Base-by-base conservation (phyloP, 2,113 vertebrate genomes). In the Salminus brasiliensis region DNA sequence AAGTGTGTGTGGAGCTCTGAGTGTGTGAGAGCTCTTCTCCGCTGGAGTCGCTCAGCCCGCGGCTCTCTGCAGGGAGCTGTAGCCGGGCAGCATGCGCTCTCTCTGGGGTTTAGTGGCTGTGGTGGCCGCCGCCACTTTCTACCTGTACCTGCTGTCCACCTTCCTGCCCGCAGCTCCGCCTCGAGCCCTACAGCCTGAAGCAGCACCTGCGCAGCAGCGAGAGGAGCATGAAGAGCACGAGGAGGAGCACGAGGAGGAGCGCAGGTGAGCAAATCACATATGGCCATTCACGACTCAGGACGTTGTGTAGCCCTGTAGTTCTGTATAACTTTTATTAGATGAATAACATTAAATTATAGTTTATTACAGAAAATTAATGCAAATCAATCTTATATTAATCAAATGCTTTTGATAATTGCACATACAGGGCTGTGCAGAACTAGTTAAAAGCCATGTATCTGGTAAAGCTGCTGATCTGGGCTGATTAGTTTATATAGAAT, bases 91-190 rank as follows among this genome's bases (percentile, higher is more conserved):
- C 86, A 93, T 93, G 93, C 90, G 89, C 74, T 93, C 93, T 29
- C 3, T 93, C 3, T 84, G 77, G 57, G 92, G 90, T 62, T 85
- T 94, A 10, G 82, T 84, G 21, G 87, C 81, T 45, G 83, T 92
- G 2, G 87, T 93, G 63, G 87, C 81, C 59, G 83, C 90, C 5
- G 91, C 93, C 0, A 93, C 80, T 3, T 88, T 93, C 4, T 93
- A 89, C 79, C 91, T 94, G 53, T 94, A 93, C 82, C 80, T 94
- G 85, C 91, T 94, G 74, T 90, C 93, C 0, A 72, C 76, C 9
- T 89, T 90, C 12, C 91, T 94, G 1, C 92, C 93, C 1, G 80
- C 89, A 83, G 87, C 74, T 47, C 87, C 83, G 27, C 77, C 66
- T 29, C 76, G 77, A 41, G 49, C n/a, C 16, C 73, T n/a, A 45